phyloP scores from a whole-genome alignment of 2,797 vertebrate genomes.

The Sebastes alutus region DNA sequence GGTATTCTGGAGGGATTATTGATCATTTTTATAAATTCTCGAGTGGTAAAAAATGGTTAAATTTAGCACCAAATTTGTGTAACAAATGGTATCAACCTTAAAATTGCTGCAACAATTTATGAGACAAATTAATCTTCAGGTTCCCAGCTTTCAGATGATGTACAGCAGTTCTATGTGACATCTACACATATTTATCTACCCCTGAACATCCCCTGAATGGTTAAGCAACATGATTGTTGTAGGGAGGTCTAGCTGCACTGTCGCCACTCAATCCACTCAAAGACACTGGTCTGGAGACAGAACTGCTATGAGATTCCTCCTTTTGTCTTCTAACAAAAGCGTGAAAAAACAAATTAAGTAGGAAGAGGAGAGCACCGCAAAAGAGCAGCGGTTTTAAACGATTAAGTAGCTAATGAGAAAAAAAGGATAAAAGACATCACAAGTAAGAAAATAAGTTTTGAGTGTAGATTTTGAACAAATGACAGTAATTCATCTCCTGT shows the following conservation, averaged over 20 bases:
- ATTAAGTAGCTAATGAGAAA: background rate
- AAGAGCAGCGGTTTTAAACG: background rate
- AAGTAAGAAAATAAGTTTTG: background rate
- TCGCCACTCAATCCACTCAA: slow-evolving; percentile 15
- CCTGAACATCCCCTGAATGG: too few relatives aligned
- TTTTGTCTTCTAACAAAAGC: background rate
- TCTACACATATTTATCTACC: too few relatives aligned
- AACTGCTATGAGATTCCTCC: background rate
- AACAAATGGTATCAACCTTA: too few relatives aligned
- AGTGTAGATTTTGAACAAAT: slow-evolving; percentile 16
- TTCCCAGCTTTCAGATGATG: too few relatives aligned
- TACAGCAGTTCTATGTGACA: too few relatives aligned
- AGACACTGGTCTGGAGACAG: background rate
- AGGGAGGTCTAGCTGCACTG: background rate
- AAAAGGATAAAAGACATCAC: background rate
- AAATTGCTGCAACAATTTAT: too few relatives aligned
- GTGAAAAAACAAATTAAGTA: background rate
- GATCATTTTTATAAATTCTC: fast-evolving
- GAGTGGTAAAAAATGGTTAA: too few relatives aligned
- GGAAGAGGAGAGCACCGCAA: background rate
- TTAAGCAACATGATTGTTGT: background rate
- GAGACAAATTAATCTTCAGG: too few relatives aligned
- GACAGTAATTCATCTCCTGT: slow-evolving; percentile 23
- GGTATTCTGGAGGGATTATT: too few relatives aligned
- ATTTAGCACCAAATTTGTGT: too few relatives aligned